Conservation (phyloP, 2,888 invertebrate genomes). For the Diplolepis rosae region DNA sequence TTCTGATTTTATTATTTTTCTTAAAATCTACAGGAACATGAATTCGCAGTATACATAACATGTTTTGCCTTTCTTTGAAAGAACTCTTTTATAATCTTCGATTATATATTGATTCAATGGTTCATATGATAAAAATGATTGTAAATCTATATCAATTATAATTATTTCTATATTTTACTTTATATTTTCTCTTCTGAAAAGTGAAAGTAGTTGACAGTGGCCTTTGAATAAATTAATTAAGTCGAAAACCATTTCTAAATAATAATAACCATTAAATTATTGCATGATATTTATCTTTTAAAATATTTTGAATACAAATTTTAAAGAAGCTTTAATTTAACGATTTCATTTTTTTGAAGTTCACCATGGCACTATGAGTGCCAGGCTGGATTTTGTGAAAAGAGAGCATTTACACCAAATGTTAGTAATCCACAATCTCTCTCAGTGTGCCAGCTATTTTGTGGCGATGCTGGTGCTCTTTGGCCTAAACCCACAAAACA, state of each 20-base stretch:
- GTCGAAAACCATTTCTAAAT: neutral
- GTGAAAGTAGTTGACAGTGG: slow-evolving; percentile 1
- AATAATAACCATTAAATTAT: neutral
- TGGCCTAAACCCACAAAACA: slow-evolving; percentile 82
- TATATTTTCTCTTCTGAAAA: neutral
- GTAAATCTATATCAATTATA: too few relatives aligned
- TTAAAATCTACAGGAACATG: too few relatives aligned
- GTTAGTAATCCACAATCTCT: slow-evolving; percentile 65
- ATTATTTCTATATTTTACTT: too few relatives aligned
- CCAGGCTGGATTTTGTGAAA: slow-evolving; percentile 63
- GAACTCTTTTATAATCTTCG: too few relatives aligned
- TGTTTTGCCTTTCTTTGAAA: too few relatives aligned
- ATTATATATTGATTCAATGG: too few relatives aligned
- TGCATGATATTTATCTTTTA: neutral
- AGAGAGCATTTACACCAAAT: slow-evolving; percentile 56
- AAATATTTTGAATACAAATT: slow-evolving; percentile 2
- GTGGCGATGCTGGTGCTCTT: slow-evolving; percentile 77
- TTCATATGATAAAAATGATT: too few relatives aligned
- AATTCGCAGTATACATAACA: too few relatives aligned
- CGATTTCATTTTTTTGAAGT: slow-evolving; percentile 47
- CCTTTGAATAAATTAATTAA: neutral
- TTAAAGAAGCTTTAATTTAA: neutral
- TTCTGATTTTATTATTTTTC: too few relatives aligned
- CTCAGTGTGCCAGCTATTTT: slow-evolving; percentile 80
- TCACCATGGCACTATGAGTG: slow-evolving; percentile 69